Evolutionary conservation across 2,888 invertebrate genomes (phyloP).

Genomic region (Leptopilina myrica): DNA sequence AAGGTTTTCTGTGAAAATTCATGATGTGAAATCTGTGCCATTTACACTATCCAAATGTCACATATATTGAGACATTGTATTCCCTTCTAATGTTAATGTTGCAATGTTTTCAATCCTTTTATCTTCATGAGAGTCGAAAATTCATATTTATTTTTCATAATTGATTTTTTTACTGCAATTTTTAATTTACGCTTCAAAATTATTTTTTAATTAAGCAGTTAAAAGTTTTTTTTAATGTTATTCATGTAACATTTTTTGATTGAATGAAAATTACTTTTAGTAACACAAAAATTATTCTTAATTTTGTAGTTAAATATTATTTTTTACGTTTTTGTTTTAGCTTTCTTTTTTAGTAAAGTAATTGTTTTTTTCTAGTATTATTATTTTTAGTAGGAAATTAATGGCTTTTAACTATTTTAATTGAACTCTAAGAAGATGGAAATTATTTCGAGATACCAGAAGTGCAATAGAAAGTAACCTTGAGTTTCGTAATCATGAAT

Average conservation of each 20-base stretch:
- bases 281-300: no score
- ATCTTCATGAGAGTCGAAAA: neutral
- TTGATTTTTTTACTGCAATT: neutral
- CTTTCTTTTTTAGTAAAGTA: neutral
- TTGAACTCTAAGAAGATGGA: neutral
- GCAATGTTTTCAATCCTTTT: constrained; percentile 16
- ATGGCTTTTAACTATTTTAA: no score
- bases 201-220: no score
- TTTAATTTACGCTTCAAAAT: no score
- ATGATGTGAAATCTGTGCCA: constrained; percentile 8
- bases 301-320: no score
- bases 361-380: neutral
- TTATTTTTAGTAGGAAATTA: no score
- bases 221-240: no score
- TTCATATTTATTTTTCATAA: neutral
- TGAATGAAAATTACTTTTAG: no score
- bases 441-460: constrained; percentile 2
- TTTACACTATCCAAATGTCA: constrained; percentile 1
- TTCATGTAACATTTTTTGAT: no score
- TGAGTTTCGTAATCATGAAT: constrained; percentile 1
- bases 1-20: neutral
- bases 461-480: constrained; percentile 7
- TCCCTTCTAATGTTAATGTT: constrained; percentile 5
- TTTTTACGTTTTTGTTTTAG: no score
- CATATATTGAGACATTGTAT: constrained; percentile 10